A percentile compares a stretch with the other conserved stretches of the same genome.
phyloP scores from a whole-genome alignment of 2,888 invertebrate genomes.

The Taphrorychus bicolor region DNA sequence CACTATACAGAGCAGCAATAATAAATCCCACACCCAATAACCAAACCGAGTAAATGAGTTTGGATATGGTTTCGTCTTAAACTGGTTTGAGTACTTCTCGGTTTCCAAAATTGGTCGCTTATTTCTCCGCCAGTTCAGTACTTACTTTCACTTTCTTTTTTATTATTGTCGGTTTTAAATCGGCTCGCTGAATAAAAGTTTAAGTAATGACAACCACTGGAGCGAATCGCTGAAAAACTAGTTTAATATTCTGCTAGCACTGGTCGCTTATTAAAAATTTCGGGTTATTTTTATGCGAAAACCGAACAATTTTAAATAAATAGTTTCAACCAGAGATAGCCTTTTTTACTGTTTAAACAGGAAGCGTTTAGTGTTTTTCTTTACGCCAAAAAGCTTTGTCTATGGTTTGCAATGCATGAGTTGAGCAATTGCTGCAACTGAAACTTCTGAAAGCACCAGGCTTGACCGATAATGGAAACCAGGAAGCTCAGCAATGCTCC shows the following conservation, averaged over 20 bases:
- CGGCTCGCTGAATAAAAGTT: slow-evolving; percentile 26
- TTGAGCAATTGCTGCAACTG: too few species aligned
- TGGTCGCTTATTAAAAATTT: not conserved
- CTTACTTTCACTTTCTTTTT: slow-evolving; percentile 40
- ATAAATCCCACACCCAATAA: not conserved
- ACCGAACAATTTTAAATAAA: not conserved
- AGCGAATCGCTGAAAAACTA: slow-evolving; percentile 2
- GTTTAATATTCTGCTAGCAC: not conserved
- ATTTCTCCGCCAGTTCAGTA: slow-evolving; percentile 10
- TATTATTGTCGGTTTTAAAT: slow-evolving; percentile 14
- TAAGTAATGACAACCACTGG: slow-evolving; percentile 22
- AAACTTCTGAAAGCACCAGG: too few species aligned
- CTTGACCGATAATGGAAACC: too few species aligned
- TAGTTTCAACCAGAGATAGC: not conserved
- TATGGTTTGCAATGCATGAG: too few species aligned
- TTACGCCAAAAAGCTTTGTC: too few species aligned
- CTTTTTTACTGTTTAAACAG: not conserved
- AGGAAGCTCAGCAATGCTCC: too few species aligned
- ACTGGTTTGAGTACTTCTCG: slow-evolving; percentile 30
- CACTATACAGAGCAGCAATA: not conserved
- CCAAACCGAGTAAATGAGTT: slow-evolving; percentile 2
- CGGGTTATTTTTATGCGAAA: not conserved
- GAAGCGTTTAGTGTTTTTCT: not conserved
- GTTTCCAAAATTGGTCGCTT: slow-evolving; percentile 37
- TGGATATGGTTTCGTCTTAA: slow-evolving; percentile 35